Conservation (phyloP, 2,888 invertebrate genomes). For the Escarpia spicata region DNA sequence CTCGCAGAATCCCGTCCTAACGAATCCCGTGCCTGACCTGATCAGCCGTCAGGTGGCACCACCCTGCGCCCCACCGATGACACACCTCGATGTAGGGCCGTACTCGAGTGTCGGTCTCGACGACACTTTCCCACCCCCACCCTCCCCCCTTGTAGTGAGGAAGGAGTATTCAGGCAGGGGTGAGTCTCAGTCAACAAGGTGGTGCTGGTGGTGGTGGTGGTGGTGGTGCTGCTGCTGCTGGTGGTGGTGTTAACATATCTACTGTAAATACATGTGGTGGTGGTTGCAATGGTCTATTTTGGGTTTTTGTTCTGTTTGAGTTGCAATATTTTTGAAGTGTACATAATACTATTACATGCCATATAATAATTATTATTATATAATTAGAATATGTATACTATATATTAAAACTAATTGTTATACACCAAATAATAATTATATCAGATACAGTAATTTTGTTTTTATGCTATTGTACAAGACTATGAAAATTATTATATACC, state of each 20-base stretch:
- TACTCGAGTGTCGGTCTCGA: constrained; percentile 45
- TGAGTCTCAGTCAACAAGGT: neutral
- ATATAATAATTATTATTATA: too few relatives aligned
- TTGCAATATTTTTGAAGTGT: too few relatives aligned
- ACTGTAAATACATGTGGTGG: neutral
- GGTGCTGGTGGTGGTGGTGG: neutral
- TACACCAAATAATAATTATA: too few relatives aligned
- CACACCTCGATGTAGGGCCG: constrained; percentile 3
- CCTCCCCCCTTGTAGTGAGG: constrained; percentile 45
- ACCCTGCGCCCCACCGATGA: neutral
- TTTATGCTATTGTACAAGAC: too few relatives aligned
- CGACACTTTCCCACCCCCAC: constrained; percentile 54
- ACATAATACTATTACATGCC: too few relatives aligned
- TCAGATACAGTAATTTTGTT: too few relatives aligned
- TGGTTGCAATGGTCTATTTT: neutral
- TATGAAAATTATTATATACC: too few relatives aligned
- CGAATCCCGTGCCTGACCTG: constrained; percentile 39
- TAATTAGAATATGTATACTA: too few relatives aligned
- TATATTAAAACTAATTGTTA: too few relatives aligned
- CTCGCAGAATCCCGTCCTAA: neutral
- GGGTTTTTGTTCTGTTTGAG: too few relatives aligned
- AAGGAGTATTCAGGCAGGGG: neutral
- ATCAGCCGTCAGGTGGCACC: constrained; percentile 34
- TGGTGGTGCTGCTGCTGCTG: neutral
- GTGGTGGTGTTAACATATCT: neutral